phyloP scores from a whole-genome alignment of 2,888 invertebrate genomes.

The Lapara coniferarum region DNA sequence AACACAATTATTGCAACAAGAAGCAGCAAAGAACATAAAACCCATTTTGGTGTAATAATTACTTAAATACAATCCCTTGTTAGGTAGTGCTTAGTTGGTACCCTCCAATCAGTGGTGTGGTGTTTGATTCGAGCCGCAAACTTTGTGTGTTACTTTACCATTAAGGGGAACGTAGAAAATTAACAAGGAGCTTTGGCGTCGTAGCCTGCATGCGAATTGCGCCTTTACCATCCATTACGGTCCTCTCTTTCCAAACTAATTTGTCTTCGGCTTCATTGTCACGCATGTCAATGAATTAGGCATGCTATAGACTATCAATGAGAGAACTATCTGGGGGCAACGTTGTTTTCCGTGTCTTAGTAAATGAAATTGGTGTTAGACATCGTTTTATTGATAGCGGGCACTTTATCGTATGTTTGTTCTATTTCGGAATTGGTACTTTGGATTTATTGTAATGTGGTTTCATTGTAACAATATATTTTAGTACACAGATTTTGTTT shows the following conservation, averaged over 20 bases:
- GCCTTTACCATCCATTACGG: slow-evolving; percentile 42
- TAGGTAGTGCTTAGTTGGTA: slow-evolving; percentile 29
- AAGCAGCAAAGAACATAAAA: not conserved
- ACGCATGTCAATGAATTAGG: slow-evolving; percentile 53
- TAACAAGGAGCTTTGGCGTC: slow-evolving; percentile 65
- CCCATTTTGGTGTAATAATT: slow-evolving; percentile 2
- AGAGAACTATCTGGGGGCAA: slow-evolving; percentile 16
- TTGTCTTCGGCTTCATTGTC: slow-evolving; percentile 56
- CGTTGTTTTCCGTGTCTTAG: slow-evolving; percentile 15
- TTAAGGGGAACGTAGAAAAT: slow-evolving; percentile 73
- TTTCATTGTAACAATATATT: no score
- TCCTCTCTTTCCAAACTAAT: slow-evolving; percentile 49
- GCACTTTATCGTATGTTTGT: not conserved
- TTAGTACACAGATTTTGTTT: no score
- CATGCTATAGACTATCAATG: slow-evolving; percentile 28
- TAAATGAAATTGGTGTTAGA: slow-evolving; percentile 11
- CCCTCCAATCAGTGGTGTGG: slow-evolving; percentile 59
- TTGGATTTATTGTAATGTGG: not conserved
- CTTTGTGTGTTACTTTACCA: slow-evolving; percentile 76
- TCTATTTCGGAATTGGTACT: not conserved
- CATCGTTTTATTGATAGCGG: not conserved
- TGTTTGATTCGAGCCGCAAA: slow-evolving; percentile 62
- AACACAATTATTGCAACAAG: not conserved
- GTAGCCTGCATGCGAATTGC: slow-evolving; percentile 72
- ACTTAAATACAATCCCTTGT: slow-evolving; percentile 7